Evolutionary conservation across 2,888 invertebrate genomes (phyloP), one percentile per base, ranked within the genome.

Genomic region (Reticulitermes lucifugus): DNA sequence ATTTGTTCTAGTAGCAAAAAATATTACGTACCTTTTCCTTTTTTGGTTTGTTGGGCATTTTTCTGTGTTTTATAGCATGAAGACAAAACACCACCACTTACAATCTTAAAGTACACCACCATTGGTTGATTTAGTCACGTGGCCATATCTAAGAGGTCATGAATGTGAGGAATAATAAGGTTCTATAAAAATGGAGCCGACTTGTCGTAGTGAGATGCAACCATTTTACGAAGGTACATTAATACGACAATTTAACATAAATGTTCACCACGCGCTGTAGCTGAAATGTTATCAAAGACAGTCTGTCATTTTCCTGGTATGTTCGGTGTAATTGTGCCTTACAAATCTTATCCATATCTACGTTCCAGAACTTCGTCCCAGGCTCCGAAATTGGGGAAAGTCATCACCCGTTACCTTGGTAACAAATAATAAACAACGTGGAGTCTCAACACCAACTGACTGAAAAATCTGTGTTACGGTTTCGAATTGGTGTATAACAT

Each of bases 1-100:
- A 79, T 14, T 59, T 73, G 22, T 81, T n/a, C 77, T 80, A 21
- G n/a, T 86, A 83, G 86, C 86, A 84, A 87, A 73, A 73, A 82
- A 82, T 85, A 89, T 60, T 43, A 18, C 89, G 88, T 89, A 90
- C 90, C 90, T 90, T 90, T 87, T 90, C 90, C 88, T 90, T 90
- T 88, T 89, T 90, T 81, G 88, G 88, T 87, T 89, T 89, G 88
- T 89, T 90, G 84, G 90, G 89, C 90, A 90, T 89, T 88, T 88
- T 89, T 86, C 84, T 73, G 83, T 84, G 84, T 80, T 79, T 86
- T 83, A 83, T 70, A 71, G 79, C 83, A 86, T 85, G 80, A 86
- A 87, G 83, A 82, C 83, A 84, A 73, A 85, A 80, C 80, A 83
- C 79, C 75, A 85, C 85, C 84, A 84, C 82, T 75, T 83, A 86